phyloP scores from a whole-genome alignment of 2,888 invertebrate genomes.

The Lordiphosa fenestrarum region DNA sequence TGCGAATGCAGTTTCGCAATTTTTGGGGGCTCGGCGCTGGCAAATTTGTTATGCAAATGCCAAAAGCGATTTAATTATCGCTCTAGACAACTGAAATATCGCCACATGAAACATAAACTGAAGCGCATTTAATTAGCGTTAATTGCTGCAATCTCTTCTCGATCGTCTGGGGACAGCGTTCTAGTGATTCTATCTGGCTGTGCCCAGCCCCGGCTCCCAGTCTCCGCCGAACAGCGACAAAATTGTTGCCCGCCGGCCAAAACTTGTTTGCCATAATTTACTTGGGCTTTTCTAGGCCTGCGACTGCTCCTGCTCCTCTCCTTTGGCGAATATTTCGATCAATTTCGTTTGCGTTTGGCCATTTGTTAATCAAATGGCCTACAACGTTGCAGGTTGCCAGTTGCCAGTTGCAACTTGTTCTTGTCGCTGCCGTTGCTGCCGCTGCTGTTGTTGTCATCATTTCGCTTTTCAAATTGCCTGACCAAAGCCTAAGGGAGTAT shows the following conservation, averaged over 20 bases:
- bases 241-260: constrained; percentile 78
- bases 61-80: constrained; percentile 75
- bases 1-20: constrained; percentile 21
- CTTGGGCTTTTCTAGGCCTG: constrained; percentile 60
- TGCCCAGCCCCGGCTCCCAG: constrained; percentile 10
- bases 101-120: constrained; percentile 68
- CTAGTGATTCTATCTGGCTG: constrained; percentile 47
- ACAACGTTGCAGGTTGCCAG: constrained; percentile 58
- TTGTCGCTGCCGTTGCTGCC: constrained; percentile 16
- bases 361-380: constrained; percentile 79
- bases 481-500: constrained; percentile 59
- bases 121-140: constrained; percentile 77
- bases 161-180: constrained; percentile 47
- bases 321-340: constrained; percentile 68
- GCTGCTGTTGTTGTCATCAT: constrained; percentile 61
- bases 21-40: constrained; percentile 14
- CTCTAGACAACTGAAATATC: constrained; percentile 78
- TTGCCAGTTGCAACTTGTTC: constrained; percentile 19
- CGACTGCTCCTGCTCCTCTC: constrained; percentile 27
- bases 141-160: constrained; percentile 72
- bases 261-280: constrained; percentile 80
- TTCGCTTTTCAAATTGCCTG: constrained; percentile 72
- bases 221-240: constrained; percentile 54
- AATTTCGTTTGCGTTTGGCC: constrained; percentile 71
- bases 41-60: constrained; percentile 77